These are phyloP conservation scores for Piscicola geometra DNA, from an alignment of 2,888 invertebrate species.

Conservation along the genomic window DNA sequence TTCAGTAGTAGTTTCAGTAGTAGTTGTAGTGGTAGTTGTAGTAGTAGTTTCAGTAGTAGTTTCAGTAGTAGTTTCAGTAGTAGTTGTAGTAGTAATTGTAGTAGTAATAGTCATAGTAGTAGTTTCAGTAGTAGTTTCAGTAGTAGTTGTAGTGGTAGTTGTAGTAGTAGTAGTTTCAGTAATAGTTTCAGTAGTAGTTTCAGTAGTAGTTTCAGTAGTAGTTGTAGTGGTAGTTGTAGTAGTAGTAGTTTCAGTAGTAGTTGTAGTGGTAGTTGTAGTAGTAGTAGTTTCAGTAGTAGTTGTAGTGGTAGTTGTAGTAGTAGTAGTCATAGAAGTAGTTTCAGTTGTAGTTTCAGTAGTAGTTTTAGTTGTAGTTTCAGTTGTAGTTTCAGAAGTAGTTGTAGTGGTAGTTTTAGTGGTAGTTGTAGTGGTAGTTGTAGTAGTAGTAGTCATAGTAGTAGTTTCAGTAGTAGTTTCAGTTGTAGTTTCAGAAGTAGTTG, in stretches of 20 bases:
- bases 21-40: conserved; percentile 1
- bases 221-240: conserved; percentile 27
- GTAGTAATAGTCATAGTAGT: conserved; percentile 36
- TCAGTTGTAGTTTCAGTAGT: conserved; percentile 31
- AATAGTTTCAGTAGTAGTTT: conserved; percentile 35
- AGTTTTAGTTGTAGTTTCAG: conserved; percentile 28
- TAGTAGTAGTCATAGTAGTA: conserved; percentile 42
- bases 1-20: neutral
- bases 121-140: conserved; percentile 37
- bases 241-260: neutral
- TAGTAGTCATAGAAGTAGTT: conserved; percentile 32
- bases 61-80: conserved; percentile 32
- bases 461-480: neutral
- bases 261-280: too few species aligned
- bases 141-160: conserved; percentile 34
- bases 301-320: too few species aligned
- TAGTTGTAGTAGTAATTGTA: too few species aligned
- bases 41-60: conserved; percentile 4
- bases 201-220: neutral
- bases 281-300: too few species aligned
- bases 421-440: conserved; percentile 31
- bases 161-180: conserved; percentile 36
- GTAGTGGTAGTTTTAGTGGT: conserved; percentile 37
- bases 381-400: conserved; percentile 36
- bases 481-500: neutral